Evolutionary conservation across 2,797 vertebrate species (phyloP), one percentile per base, ranked within the genome.

Genomic region (Sebastiscus albofasciatus): DNA sequence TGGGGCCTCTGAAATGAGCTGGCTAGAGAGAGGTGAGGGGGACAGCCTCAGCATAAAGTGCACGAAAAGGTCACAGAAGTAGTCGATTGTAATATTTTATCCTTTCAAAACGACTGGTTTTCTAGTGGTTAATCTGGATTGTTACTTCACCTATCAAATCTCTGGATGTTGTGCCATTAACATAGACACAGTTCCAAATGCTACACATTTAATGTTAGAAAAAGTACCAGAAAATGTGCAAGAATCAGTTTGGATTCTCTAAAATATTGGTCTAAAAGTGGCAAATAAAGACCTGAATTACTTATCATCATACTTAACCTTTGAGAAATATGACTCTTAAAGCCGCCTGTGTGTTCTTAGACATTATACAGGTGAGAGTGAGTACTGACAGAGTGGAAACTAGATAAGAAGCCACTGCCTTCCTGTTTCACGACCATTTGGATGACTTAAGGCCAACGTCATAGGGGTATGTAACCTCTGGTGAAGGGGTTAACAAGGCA

Each of bases 401-500:
- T 9, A 80, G 61, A 83, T 46, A 64, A 81, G 82, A 68, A 76
- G 59, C 42, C 31, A 9, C 11, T 24, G 42, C 1, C 36, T 16
- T 82, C 69, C 77, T 61, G 60, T 14, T 26, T 27, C 59, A 10
- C 2, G 1, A 71, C 58, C 70, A 46, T 83, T 78, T 67, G 58
- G 75, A 90, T 92, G 85, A 91, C 89, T 92, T 81, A 84, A 78
- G 75, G 75, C 80, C 60, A 77, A 82, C 22, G 76, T 91, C 89
- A 93, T 59, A 34, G 66, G 79, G 81, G 89, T 89, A 89, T 89
- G 88, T 91, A 84, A 91, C 92, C 94, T 90, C 89, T 89, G 75
- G 62, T 67, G 77, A 87, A 84, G 91, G 74, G 90, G 93, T 94
- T 92, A 93, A 95, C 89, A 90, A 94, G 92, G 85, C 83, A 90